Evolutionary conservation across 2,113 vertebrate genomes (phyloP), one percentile per base, ranked within the genome.

Genomic region (Manacus vitellinus): DNA sequence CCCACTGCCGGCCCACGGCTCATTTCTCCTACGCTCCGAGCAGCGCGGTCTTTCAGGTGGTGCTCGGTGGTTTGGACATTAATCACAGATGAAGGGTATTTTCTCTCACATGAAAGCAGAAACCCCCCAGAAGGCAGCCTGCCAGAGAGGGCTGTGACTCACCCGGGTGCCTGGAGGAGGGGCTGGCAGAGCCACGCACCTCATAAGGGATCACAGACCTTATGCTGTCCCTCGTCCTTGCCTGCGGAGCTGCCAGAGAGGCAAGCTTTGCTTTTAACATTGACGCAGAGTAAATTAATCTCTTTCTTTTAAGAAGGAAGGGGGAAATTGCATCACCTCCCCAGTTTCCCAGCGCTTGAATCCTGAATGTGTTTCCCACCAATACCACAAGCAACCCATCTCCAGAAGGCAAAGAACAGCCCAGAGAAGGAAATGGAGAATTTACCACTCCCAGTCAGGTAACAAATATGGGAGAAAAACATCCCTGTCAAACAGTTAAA

Each of bases 171-270:
- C 31, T 15, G 11, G 49, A 71, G 52, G 52, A 75, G 35, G 30
- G 35, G 21, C 46, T 86, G 58, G 74, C 78, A 92, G 63, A 81
- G 62, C 37, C 85, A 78, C 0, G 0, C 18, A 59, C 20, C 30
- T 85, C 61, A 2, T 10, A 28, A 71, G 59, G 39, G 56, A 86
- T 51, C 56, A 28, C 1, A 6, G 55, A 78, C 51, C 58, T 84
- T 24, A 59, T 18, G 28, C 68, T 1, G 8, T 65, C 49, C 21
- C 10, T 25, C 0, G 2, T 46, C 44, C 65, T 61, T 0, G 0
- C 59, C 76, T 0, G 3, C 0, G 0, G 80, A 93, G 30, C 58
- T 1, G 2, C 49, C 44, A n/a, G 39, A 30, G n/a, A 85, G 44
- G 77, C 0, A 0, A 84, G 56, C 68, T 39, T 84, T 59, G 33